Percentiles rank a stretch among this genome's conserved stretches.
phyloP scores from a whole-genome alignment of 2,797 vertebrate genomes.

The Arnoldichthys spilopterus region DNA sequence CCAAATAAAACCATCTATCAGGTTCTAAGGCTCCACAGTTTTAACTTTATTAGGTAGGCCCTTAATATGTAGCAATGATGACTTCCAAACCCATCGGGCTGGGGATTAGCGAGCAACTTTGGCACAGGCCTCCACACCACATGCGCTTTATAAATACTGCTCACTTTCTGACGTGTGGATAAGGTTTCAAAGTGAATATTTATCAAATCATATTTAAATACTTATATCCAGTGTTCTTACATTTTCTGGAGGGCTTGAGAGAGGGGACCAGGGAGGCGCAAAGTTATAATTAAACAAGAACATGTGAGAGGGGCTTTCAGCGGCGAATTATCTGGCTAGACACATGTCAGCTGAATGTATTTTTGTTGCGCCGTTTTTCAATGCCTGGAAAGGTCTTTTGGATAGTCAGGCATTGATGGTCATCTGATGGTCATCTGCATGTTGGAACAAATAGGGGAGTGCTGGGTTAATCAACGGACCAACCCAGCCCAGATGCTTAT shows the following conservation, averaged over 20 bases:
- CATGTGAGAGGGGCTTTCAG: conserved; percentile 53
- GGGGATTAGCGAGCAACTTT: conserved; percentile 43
- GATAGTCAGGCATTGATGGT: conserved; percentile 24
- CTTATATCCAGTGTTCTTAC: conserved; percentile 42
- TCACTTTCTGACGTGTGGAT: conserved; percentile 50
- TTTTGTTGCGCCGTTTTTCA: conserved; percentile 46
- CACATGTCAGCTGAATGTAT: conserved; percentile 55
- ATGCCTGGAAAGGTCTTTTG: conserved; percentile 44
- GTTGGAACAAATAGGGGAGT: conserved; percentile 9
- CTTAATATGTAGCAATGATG: conserved; percentile 57
- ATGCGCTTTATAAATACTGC: conserved; percentile 57
- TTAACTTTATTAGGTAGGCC: conserved; percentile 56
- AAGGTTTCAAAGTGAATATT: conserved; percentile 58
- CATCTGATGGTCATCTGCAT: conserved; percentile 42
- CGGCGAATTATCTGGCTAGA: conserved; percentile 52
- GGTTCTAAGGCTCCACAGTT: conserved; percentile 53
- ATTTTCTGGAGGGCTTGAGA: conserved; percentile 8
- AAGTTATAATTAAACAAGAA: conserved; percentile 57
- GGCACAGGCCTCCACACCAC: conserved; percentile 43
- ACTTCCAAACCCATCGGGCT: conserved; percentile 53
- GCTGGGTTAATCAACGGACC: conserved; percentile 12
- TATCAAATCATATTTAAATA: conserved; percentile 55
- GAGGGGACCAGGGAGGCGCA: conserved; percentile 18
- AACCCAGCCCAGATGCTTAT: conserved; percentile 1
- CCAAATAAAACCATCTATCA: conserved; percentile 60